These are phyloP conservation scores for Leptopilina myrica DNA, from an alignment of 2,888 invertebrate species.

Conservation along the genomic window DNA sequence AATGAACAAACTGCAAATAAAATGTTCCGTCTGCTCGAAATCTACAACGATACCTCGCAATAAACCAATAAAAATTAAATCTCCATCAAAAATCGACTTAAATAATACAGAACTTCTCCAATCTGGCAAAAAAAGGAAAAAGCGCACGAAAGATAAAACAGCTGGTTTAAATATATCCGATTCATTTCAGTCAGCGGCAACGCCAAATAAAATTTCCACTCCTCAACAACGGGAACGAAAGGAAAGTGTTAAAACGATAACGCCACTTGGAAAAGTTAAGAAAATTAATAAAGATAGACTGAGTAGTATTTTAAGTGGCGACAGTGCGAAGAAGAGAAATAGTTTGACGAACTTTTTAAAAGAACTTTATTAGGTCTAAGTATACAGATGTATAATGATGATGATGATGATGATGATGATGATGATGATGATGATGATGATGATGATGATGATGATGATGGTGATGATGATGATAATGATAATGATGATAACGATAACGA, in stretches of 20 bases:
- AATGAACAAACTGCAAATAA: slow-evolving; percentile 65
- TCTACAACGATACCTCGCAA: slow-evolving; percentile 59
- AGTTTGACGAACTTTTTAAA: slow-evolving; percentile 68
- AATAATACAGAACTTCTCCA: slow-evolving; percentile 10
- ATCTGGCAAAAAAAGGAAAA: slow-evolving; percentile 70
- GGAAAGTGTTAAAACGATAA: slow-evolving; percentile 52
- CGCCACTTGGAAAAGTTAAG: slow-evolving; percentile 59
- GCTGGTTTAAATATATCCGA: slow-evolving; percentile 73
- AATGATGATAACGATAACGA: no score
- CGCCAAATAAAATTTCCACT: not conserved
- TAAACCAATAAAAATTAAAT: slow-evolving; percentile 63
- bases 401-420: no score
- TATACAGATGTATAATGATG: not conserved
- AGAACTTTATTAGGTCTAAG: slow-evolving; percentile 59
- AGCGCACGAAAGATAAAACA: slow-evolving; percentile 72
- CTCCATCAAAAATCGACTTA: slow-evolving; percentile 19
- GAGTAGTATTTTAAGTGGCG: slow-evolving; percentile 62
- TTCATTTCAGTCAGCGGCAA: not conserved
- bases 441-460: no score
- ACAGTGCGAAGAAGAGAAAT: slow-evolving; percentile 58
- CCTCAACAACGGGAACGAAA: slow-evolving; percentile 42
- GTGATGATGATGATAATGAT: no score
- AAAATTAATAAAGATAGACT: slow-evolving; percentile 65
- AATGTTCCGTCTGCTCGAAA: slow-evolving; percentile 66
- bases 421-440: no score